Evolutionary conservation across 2,797 vertebrate genomes (phyloP).

Genomic region (Propithecus deckenii): DNA sequence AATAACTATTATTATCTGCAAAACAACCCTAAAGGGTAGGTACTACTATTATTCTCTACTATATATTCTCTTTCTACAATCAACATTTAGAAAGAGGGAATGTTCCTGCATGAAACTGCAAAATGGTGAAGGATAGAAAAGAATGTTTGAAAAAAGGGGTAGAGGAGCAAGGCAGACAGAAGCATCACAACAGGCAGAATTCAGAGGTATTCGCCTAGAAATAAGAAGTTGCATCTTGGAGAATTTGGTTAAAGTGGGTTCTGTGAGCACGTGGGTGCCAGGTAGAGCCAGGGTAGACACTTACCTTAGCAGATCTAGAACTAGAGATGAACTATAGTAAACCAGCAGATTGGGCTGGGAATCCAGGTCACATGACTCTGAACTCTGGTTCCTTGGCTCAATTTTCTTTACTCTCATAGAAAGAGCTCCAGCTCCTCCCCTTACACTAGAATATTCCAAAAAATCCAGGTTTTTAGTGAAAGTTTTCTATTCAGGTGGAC

Average conservation of each 20-base stretch:
- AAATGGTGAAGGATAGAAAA: not conserved
- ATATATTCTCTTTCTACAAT: not conserved
- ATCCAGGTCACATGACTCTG: not conserved
- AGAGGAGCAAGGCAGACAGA: not conserved
- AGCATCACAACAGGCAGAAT: not conserved
- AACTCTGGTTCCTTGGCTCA: not conserved
- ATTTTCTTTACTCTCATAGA: not conserved
- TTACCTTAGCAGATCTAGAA: not conserved
- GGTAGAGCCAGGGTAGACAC: fast-evolving
- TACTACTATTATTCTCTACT: not conserved
- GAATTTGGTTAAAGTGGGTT: not conserved
- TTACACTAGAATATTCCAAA: not conserved
- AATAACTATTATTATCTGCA: not conserved
- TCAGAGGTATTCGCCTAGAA: not conserved
- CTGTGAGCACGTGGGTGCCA: not conserved
- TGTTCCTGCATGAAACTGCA: not conserved
- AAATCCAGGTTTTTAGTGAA: not conserved
- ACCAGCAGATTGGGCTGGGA: not conserved
- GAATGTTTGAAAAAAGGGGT: not conserved
- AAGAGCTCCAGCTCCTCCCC: not conserved
- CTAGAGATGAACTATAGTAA: not conserved
- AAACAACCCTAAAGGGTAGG: not conserved
- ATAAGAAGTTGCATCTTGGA: not conserved
- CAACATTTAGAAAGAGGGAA: not conserved
- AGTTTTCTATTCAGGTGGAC: not conserved